Percentiles rank a stretch among this genome's conserved stretches.
phyloP scores from a whole-genome alignment of 2,888 invertebrate genomes.

The Meloe dianella region DNA sequence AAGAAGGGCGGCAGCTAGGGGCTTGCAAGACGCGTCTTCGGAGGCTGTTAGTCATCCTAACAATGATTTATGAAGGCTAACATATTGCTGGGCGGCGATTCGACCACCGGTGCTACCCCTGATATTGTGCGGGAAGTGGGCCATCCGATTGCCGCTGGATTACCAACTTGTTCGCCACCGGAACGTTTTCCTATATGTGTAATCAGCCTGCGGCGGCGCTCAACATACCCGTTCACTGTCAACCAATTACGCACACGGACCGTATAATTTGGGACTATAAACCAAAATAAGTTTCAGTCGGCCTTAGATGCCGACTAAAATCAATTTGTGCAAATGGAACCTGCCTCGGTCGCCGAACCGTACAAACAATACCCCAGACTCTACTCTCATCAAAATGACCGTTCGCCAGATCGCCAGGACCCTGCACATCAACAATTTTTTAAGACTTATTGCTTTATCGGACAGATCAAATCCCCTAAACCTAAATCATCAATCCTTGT shows the following conservation, averaged over 20 bases:
- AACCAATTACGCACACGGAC: conserved; percentile 57
- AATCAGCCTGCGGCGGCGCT: conserved; percentile 30
- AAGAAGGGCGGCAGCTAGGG: conserved; percentile 49
- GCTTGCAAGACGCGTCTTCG: conserved; percentile 55
- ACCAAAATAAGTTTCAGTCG: conserved; percentile 55
- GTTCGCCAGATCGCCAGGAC: neutral
- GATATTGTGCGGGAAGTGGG: conserved; percentile 32
- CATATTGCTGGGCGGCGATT: conserved; percentile 59
- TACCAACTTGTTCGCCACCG: conserved; percentile 28
- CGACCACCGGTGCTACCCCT: conserved; percentile 45
- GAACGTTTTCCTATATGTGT: conserved; percentile 20
- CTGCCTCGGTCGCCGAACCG: conserved; percentile 9
- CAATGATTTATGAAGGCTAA: conserved; percentile 63
- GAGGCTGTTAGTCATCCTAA: conserved; percentile 63
- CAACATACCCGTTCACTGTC: conserved; percentile 42
- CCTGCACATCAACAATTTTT: neutral
- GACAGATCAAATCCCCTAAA: neutral
- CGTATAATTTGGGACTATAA: conserved; percentile 59
- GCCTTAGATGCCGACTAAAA: conserved; percentile 32
- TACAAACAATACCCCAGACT: conserved; percentile 12
- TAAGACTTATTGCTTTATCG: neutral
- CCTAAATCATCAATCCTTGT: neutral
- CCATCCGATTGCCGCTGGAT: conserved; percentile 31
- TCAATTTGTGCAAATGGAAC: conserved; percentile 33
- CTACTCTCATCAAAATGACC: conserved; percentile 3